These are phyloP conservation scores for Eutolmus rufibarbis DNA, from an alignment of 2,888 invertebrate genomes.

Conservation along the genomic window DNA sequence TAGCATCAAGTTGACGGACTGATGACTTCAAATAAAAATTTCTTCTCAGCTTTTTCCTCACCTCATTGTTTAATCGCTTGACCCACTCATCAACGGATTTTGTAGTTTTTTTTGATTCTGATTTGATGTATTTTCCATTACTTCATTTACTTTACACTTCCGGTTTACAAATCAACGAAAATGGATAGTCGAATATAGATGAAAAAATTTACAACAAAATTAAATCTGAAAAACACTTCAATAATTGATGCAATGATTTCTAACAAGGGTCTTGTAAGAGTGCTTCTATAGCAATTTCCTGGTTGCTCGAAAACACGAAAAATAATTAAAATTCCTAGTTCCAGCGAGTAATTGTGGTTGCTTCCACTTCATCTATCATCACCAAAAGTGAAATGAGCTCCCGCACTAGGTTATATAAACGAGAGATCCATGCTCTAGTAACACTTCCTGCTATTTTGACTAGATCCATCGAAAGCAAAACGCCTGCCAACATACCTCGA, in stretches of 20 bases:
- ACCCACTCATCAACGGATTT: not conserved
- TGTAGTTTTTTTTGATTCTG: not conserved
- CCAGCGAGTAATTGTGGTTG: not conserved
- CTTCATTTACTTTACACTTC: not conserved
- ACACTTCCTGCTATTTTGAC: not conserved
- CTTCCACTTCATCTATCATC: not conserved
- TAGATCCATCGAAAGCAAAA: not conserved
- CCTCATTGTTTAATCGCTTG: not conserved
- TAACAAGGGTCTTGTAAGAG: not conserved
- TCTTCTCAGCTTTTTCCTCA: not conserved
- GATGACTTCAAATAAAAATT: not conserved
- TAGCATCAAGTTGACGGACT: not conserved
- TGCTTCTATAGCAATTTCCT: not conserved
- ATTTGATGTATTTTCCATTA: not conserved
- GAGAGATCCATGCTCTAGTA: conserved; percentile 12
- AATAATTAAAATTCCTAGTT: not conserved
- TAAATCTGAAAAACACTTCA: not conserved
- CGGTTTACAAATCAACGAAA: not conserved
- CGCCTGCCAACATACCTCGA: not conserved
- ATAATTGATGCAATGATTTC: not conserved
- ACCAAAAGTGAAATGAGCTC: not conserved
- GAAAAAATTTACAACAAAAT: not conserved
- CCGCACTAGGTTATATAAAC: not conserved
- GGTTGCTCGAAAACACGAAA: not conserved
- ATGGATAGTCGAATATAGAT: not conserved